Conservation (phyloP, 2,113 vertebrate genomes). For the Panthera leo region DNA sequence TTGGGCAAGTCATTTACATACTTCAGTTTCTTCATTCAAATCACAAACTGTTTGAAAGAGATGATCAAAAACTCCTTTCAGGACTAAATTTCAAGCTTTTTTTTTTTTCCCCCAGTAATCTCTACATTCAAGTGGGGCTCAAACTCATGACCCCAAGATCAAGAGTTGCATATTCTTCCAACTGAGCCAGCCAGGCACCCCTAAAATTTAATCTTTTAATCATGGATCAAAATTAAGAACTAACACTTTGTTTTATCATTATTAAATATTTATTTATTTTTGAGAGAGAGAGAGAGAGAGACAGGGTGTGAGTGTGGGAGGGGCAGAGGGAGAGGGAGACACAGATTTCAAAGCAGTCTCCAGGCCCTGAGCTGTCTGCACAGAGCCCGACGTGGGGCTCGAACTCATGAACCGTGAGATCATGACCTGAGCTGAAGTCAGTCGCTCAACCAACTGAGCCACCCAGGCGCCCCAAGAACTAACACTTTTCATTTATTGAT, state of each 20-base stretch:
- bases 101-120: not conserved
- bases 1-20: not conserved
- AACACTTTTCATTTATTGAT: not conserved
- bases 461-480: not conserved
- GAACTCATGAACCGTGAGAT: too few relatives aligned
- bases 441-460: not conserved
- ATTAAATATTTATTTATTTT: not conserved
- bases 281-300: too few relatives aligned
- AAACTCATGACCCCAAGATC: not conserved
- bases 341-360: too few relatives aligned
- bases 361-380: too few relatives aligned
- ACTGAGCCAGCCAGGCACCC: not conserved
- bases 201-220: not conserved
- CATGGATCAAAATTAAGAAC: not conserved
- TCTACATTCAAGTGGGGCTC: not conserved
- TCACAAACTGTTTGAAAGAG: not conserved
- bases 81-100: not conserved
- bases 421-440: too few relatives aligned
- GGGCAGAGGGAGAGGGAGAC: too few relatives aligned
- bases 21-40: slow-evolving; percentile 16
- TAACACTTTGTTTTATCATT: not conserved
- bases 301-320: too few relatives aligned
- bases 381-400: too few relatives aligned
- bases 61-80: not conserved
- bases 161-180: not conserved